phyloP scores from a whole-genome alignment of 2,113 vertebrate genomes.

The Xenopus tropicalis region DNA sequence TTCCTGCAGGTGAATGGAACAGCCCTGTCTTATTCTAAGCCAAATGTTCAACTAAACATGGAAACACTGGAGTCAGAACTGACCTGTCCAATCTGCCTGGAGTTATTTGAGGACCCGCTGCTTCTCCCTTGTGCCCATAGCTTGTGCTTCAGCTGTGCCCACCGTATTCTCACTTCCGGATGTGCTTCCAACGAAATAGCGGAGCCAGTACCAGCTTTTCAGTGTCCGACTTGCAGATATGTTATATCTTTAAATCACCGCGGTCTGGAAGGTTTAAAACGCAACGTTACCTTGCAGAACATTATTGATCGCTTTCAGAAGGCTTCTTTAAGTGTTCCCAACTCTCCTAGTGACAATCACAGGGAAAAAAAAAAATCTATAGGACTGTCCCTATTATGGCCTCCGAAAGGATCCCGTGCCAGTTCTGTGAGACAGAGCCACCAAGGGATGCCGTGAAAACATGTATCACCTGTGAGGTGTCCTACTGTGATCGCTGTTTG shows the following conservation, averaged over 20 bases:
- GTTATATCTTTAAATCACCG: constrained; percentile 97
- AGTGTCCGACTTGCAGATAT: constrained; percentile 98
- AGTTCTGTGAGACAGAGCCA: constrained; percentile 97
- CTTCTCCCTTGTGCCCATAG: constrained; percentile 96
- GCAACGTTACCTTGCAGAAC: constrained; percentile 99
- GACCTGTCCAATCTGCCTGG: constrained; percentile 98
- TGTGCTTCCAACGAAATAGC: constrained; percentile 87
- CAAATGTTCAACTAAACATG: constrained; percentile 88
- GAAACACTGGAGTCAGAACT: constrained; percentile 99
- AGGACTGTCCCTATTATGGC: constrained; percentile 78
- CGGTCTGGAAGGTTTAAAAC: constrained; percentile 94
- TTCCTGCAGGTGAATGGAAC: constrained; percentile 17
- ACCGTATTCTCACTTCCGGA: constrained; percentile 91
- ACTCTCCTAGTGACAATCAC: constrained; percentile 89
- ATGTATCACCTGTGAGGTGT: constrained; percentile 95
- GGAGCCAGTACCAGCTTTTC: constrained; percentile 91
- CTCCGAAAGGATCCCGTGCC: constrained; percentile 86
- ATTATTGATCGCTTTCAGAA: constrained; percentile 99
- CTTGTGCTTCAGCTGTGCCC: constrained; percentile 94
- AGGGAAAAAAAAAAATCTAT: constrained; percentile 72
- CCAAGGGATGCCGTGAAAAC: constrained; percentile 93
- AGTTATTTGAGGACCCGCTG: constrained; percentile 96
- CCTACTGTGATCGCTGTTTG: constrained; percentile 95
- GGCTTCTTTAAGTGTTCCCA: constrained; percentile 90
- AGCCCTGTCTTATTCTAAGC: background rate